Conservation (phyloP, 1,140 invertebrate species). For the Eupristina koningsbergeri region DNA sequence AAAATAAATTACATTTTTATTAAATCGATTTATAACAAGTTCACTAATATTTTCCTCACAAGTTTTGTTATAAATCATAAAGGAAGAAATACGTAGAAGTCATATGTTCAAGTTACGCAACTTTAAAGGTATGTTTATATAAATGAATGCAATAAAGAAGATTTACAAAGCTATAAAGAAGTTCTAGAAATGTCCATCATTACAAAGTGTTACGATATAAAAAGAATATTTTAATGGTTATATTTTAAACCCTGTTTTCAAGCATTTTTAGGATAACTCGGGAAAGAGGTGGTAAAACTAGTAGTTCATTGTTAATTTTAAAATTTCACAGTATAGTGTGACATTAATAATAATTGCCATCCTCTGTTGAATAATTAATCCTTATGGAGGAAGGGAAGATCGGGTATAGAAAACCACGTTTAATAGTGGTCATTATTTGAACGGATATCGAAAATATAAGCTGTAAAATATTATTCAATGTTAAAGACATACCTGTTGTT, state of each 20-base stretch:
- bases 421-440: background rate
- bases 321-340: background rate
- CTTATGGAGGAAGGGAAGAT: background rate
- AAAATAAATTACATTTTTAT: too few species aligned
- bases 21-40: background rate
- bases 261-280: background rate
- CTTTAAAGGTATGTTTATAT: background rate
- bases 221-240: background rate
- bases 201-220: background rate
- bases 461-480: background rate
- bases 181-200: constrained; percentile 8
- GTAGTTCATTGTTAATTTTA: constrained; percentile 14
- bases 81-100: background rate
- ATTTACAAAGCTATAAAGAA: constrained; percentile 15
- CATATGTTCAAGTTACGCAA: background rate
- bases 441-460: background rate
- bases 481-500: background rate
- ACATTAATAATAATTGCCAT: constrained; percentile 31
- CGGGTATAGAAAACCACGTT: background rate
- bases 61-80: background rate
- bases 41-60: background rate
- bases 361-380: constrained; percentile 16
- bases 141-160: background rate
- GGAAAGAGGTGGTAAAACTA: background rate
- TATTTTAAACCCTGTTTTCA: background rate